Base-by-base conservation (phyloP, 2,888 invertebrate genomes). In the Altica lythri region DNA sequence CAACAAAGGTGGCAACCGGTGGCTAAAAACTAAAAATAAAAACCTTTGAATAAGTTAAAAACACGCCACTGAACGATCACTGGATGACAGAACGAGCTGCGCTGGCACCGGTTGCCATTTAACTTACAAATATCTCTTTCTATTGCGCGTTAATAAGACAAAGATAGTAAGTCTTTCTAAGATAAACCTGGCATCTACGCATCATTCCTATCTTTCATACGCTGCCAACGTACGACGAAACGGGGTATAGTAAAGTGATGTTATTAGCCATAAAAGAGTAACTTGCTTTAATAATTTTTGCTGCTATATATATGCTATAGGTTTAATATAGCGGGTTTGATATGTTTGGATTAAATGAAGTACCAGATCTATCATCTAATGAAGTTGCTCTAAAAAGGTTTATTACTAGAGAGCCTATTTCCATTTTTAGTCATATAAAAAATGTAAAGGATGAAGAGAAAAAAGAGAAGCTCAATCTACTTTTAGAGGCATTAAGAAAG, bases 1-100 rank as follows among this genome's bases (percentile, higher is more conserved):
- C 80, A 54, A 78, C 81, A 62, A 84, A 84, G 81, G 86, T 86
- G n/a, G n/a, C n/a, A n/a, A n/a, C n/a, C n/a, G n/a, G n/a, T n/a
- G n/a, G n/a, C n/a, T n/a, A n/a, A n/a, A n/a, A n/a, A n/a, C n/a
- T n/a, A n/a, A n/a, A n/a, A n/a, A n/a, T n/a, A n/a, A n/a, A n/a
- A n/a, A n/a, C n/a, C n/a, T n/a, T n/a, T n/a, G n/a, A n/a, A n/a
- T n/a, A n/a, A n/a, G n/a, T n/a, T n/a, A n/a, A n/a, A n/a, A n/a
- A n/a, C n/a, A n/a, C n/a, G n/a, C n/a, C n/a, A n/a, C n/a, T n/a
- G n/a, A n/a, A n/a, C n/a, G n/a, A n/a, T n/a, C n/a, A n/a, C n/a
- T n/a, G n/a, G n/a, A n/a, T n/a, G n/a, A n/a, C n/a, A n/a, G n/a
- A n/a, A n/a, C n/a, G n/a, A n/a, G n/a, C n/a, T n/a, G n/a, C n/a